A percentile compares a stretch with the other conserved stretches of the same genome.
Conservation (phyloP, 2,113 vertebrate genomes). For the Nanorana parkeri region DNA sequence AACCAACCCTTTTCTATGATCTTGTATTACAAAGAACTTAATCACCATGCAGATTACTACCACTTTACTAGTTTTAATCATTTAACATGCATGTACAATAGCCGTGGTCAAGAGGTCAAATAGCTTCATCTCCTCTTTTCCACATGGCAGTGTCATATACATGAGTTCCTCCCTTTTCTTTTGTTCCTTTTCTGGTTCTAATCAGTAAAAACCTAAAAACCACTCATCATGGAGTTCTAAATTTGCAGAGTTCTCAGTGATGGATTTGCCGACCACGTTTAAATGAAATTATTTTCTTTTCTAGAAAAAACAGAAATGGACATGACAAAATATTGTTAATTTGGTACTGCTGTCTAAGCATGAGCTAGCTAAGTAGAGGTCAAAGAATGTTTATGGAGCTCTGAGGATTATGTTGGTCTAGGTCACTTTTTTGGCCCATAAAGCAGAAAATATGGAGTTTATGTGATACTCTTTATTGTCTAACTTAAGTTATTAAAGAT, state of each 20-base stretch:
- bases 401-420: too few species aligned
- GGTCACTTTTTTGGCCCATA: too few species aligned
- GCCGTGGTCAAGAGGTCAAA: not conserved
- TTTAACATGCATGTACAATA: not conserved
- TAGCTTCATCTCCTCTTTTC: not conserved
- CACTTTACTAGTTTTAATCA: not conserved
- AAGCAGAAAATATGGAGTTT: too few species aligned
- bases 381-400: not conserved
- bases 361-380: not conserved
- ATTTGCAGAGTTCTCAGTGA: not conserved
- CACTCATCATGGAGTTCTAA: not conserved
- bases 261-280: not conserved
- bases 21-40: not conserved
- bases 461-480: too few species aligned
- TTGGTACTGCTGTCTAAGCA: not conserved
- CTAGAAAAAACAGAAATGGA: constrained; percentile 1
- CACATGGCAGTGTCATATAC: not conserved
- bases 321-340: not conserved
- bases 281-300: constrained; percentile 26
- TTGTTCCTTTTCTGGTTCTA: not conserved
- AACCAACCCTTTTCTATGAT: too few species aligned
- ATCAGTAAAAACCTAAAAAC: not conserved
- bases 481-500: too few species aligned
- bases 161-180: not conserved
- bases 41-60: not conserved